A percentile compares a stretch with the other conserved stretches of the same genome.
phyloP scores from a whole-genome alignment of 2,888 invertebrate species.

The Apodemia mormo region DNA sequence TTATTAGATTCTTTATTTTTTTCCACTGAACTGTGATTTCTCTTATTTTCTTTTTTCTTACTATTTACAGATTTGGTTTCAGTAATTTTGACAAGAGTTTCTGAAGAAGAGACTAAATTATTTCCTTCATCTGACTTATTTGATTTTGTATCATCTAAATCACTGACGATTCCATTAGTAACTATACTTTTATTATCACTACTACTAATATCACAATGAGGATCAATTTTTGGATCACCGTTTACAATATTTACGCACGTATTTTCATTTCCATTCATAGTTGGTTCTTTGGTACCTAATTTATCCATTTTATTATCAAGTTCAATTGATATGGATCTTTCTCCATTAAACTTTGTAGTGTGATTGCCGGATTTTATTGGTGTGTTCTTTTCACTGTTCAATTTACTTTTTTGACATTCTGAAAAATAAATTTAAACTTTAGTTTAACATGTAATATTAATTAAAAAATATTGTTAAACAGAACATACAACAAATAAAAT shows the following conservation, averaged over 20 bases:
- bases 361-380: constrained; percentile 52
- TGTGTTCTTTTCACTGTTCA: constrained; percentile 57
- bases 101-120: constrained; percentile 44
- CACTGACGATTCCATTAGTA: constrained; percentile 73
- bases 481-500: neutral
- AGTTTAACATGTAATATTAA: neutral
- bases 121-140: constrained; percentile 64
- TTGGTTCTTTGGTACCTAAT: constrained; percentile 73
- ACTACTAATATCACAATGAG: constrained; percentile 80
- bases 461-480: neutral
- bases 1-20: constrained; percentile 57
- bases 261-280: constrained; percentile 67
- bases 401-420: constrained; percentile 64
- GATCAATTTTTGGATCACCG: constrained; percentile 68
- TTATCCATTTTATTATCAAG: constrained; percentile 58
- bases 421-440: constrained; percentile 39
- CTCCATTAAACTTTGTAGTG: constrained; percentile 60
- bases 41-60: constrained; percentile 66
- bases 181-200: constrained; percentile 76
- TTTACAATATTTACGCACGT: constrained; percentile 59
- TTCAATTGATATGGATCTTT: constrained; percentile 55
- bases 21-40: constrained; percentile 51
- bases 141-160: constrained; percentile 67
- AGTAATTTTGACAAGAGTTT: constrained; percentile 49
- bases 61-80: constrained; percentile 55